Conservation (phyloP, 2,888 invertebrate species). For the Lissocephala sabroskyi region DNA sequence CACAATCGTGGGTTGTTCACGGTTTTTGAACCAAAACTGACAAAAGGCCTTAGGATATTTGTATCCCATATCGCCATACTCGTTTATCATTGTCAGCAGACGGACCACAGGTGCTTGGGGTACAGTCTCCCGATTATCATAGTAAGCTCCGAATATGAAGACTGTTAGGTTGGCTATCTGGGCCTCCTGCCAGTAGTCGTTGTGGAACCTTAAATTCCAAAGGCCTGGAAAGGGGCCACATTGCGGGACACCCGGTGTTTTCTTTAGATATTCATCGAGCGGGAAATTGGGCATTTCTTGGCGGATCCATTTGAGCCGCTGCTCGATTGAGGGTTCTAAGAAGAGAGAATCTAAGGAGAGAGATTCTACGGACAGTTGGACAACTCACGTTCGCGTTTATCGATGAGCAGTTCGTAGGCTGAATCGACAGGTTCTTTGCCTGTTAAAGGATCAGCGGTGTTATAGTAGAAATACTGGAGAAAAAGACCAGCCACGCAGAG, state of each 20-base stretch:
- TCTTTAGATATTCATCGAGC: too few species aligned
- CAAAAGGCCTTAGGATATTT: constrained; percentile 77
- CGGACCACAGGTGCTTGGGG: constrained; percentile 85
- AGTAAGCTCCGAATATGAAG: constrained; percentile 90
- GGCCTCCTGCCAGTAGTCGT: constrained; percentile 92
- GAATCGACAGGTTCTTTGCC: too few species aligned
- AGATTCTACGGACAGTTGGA: too few species aligned
- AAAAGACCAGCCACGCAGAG: too few species aligned
- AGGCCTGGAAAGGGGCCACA: too few species aligned
- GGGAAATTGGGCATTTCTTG: constrained; percentile 1
- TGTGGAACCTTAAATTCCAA: constrained; percentile 90
- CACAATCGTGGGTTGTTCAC: constrained; percentile 82
- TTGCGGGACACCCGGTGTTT: too few species aligned
- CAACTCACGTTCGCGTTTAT: constrained; percentile 11
- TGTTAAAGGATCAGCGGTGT: too few species aligned
- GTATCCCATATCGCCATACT: constrained; percentile 77
- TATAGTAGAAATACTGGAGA: too few species aligned
- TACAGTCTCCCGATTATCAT: constrained; percentile 83
- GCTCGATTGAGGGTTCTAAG: constrained; percentile 7
- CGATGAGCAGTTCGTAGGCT: too few species aligned
- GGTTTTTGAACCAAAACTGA: constrained; percentile 89
- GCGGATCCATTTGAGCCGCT: too few species aligned
- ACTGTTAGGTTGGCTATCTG: constrained; percentile 85
- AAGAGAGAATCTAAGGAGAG: constrained; percentile 28
- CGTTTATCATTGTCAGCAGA: constrained; percentile 88